Evolutionary conservation across 2,113 vertebrate species (phyloP), one percentile per base, ranked within the genome.

Genomic region (Brachyhypopomus occidentalis): DNA sequence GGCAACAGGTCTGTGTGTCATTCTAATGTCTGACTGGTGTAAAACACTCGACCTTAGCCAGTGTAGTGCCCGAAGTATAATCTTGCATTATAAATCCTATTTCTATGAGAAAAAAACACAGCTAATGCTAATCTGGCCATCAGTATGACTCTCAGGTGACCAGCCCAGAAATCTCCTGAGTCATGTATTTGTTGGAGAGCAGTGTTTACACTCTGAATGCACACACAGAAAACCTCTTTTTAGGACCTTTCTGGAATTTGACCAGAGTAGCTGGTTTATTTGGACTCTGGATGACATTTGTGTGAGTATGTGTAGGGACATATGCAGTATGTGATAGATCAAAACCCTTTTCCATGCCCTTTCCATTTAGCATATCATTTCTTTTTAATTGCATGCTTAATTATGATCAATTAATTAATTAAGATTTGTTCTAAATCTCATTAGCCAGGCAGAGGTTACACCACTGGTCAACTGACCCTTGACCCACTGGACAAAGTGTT

Each of bases 91-190:
- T 45, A 60, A 81, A 75, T 69, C 63, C 34, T n/a, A 58, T 36
- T 71, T 45, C 6, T 25, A 34, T 70, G 27, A 16, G 16, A n/a
- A 70, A 63, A 82, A 69, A 69, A 62, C 20, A 0, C 56, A 52
- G 56, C 38, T 63, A 72, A 72, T 62, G 73, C 66, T 77, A 82
- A 77, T 82, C 73, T 71, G 45, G 45, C 14, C 3, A 52, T 52
- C 12, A 52, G 45, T 52, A 55, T 76, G 73, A 52, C 62, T 82
- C 59, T 82, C 73, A 71, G 75, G 80, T 82, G 80, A 20, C 66
- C 63, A 25, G 45, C 12, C 9, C 45, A 52, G 41, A 17, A 63
- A 45, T 56, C 22, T 17, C 48, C 48, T 27, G 22, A 81, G 27
- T 81, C 60, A 59, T 75, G 48, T 30, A 38, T 72, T 75, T 67